These are phyloP conservation scores for Phacellophora camtschatica DNA, from an alignment of 30 jellyfish, hydroid and myxozoan genomes.

Conservation along the genomic window DNA sequence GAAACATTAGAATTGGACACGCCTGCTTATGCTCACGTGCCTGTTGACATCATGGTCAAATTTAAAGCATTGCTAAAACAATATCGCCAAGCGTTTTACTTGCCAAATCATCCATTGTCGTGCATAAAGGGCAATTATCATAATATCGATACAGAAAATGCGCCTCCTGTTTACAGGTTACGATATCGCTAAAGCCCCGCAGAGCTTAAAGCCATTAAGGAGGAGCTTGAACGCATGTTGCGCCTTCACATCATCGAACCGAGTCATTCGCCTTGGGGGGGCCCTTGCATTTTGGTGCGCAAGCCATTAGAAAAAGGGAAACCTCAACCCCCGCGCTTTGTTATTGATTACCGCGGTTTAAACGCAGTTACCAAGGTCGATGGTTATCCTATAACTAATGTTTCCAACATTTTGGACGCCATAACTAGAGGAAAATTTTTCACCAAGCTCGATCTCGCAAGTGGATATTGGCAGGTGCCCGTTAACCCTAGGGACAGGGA, in stretches of 20 bases:
- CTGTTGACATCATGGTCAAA: background rate
- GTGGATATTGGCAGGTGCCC: conserved; percentile 22
- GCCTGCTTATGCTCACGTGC: background rate
- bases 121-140: background rate
- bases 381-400: conserved; percentile 18
- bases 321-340: conserved; percentile 24
- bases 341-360: background rate
- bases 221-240: background rate
- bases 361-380: conserved; percentile 29
- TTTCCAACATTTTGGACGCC: background rate
- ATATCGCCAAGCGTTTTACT: background rate
- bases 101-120: background rate
- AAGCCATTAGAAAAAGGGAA: background rate
- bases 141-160: background rate
- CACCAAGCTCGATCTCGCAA: conserved; percentile 2
- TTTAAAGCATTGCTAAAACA: background rate
- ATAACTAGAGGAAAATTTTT: background rate
- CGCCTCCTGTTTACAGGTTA: background rate
- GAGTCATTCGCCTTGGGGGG: conserved; percentile 22
- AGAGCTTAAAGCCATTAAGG: background rate
- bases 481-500: background rate
- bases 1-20: background rate
- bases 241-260: background rate
- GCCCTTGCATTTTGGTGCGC: background rate
- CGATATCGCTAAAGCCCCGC: background rate